A percentile compares a stretch with the other conserved stretches of the same genome.
These are phyloP conservation scores for Thaleichthys pacificus DNA, from an alignment of 2,797 vertebrate genomes.

Conservation along the genomic window DNA sequence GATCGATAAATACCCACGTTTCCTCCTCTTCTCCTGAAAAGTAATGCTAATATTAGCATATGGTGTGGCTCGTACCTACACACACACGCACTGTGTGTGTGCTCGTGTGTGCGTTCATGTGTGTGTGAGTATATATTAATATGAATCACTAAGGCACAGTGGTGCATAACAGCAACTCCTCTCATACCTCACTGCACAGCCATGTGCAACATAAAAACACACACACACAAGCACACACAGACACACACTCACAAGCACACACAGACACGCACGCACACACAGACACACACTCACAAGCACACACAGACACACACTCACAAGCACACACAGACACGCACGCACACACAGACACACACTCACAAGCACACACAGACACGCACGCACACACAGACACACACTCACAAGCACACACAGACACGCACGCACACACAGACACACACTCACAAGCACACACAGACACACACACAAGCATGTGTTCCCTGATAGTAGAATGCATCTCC, in stretches of 20 bases:
- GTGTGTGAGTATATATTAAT: neutral
- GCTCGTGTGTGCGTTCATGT: neutral
- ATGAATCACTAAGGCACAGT: constrained; percentile 27
- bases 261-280: neutral
- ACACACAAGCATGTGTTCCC: constrained; percentile 6
- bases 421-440: no score
- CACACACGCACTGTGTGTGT: constrained; percentile 22
- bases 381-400: no score
- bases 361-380: neutral
- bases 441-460: neutral
- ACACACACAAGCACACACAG: neutral
- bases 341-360: neutral
- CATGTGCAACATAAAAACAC: neutral
- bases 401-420: no score
- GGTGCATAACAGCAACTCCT: constrained; percentile 31
- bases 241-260: neutral
- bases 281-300: neutral
- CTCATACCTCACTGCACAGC: constrained; percentile 14
- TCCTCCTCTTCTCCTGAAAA: constrained; percentile 63
- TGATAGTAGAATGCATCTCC: constrained; percentile 7
- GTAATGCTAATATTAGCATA: constrained; percentile 71
- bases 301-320: no score
- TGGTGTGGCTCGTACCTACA: constrained; percentile 48
- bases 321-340: neutral
- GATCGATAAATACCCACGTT: constrained; percentile 73